Conservation (phyloP, 2,888 invertebrate genomes). For the Acleris sparsana region DNA sequence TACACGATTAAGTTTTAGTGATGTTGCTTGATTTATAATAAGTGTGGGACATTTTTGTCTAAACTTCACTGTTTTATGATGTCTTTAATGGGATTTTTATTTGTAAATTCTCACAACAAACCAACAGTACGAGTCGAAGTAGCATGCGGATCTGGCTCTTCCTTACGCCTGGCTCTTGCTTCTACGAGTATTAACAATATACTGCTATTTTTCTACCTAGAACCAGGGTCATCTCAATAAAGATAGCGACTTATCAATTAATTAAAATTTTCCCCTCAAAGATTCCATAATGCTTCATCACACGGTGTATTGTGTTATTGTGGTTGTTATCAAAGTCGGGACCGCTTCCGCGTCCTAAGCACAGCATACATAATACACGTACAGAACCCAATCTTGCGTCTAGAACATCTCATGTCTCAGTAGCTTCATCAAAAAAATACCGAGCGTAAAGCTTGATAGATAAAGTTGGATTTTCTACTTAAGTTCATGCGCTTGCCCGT, state of each 20-base stretch:
- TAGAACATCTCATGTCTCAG: background rate
- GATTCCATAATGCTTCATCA: conserved; percentile 27
- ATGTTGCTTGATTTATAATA: conserved; percentile 15
- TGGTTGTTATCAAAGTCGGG: conserved; percentile 47
- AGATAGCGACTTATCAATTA: conserved; percentile 11
- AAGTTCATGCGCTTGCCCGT: conserved; percentile 1
- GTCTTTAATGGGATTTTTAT: no score
- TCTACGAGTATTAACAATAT: no score
- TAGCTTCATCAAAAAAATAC: background rate
- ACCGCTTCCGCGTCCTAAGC: conserved; percentile 54
- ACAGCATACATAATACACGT: conserved; percentile 15
- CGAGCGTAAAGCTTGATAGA: background rate
- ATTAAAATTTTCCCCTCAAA: conserved; percentile 15
- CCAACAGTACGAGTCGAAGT: no score
- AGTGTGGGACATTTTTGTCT: conserved; percentile 1
- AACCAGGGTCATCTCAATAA: conserved; percentile 12
- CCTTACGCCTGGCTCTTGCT: no score
- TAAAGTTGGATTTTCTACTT: background rate
- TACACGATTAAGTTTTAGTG: background rate
- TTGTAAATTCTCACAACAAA: no score
- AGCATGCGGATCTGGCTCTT: no score
- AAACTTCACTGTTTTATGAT: no score
- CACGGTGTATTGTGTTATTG: conserved; percentile 58
- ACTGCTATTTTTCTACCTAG: background rate
- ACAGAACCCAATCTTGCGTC: background rate